Conservation (phyloP, 2,797 vertebrate genomes). For the Natrix natrix region DNA sequence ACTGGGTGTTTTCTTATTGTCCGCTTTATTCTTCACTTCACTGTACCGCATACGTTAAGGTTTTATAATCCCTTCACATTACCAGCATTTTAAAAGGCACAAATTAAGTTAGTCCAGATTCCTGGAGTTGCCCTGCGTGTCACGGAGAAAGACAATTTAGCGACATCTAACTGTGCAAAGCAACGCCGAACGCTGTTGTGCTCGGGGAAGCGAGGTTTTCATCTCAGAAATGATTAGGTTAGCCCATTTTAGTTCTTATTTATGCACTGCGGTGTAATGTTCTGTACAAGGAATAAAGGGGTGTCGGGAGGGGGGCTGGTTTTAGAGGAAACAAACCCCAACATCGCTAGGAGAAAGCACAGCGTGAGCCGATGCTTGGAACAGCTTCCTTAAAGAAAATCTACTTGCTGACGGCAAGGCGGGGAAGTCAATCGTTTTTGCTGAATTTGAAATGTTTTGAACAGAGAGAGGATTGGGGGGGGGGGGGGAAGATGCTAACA, state of each 20-base stretch:
- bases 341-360: not conserved
- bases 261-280: not conserved
- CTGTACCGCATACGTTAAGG: not conserved
- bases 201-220: conserved; percentile 17
- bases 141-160: not conserved
- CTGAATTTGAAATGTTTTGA: conserved; percentile 10
- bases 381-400: conserved; percentile 1
- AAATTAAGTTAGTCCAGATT: conserved; percentile 7
- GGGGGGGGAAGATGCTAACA: not conserved
- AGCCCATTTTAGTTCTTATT: not conserved
- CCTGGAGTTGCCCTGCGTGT: not conserved
- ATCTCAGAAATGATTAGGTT: conserved; percentile 19
- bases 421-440: not conserved
- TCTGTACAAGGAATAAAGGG: conserved; percentile 13
- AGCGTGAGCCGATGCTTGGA: not conserved
- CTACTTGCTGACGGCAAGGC: not conserved
- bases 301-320: not conserved
- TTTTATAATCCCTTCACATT: not conserved
- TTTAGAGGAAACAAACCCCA: not conserved
- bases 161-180: conserved; percentile 13
- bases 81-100: not conserved
- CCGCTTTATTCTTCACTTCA: not conserved
- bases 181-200: not conserved
- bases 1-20: not conserved
- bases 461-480: not conserved